A percentile compares a stretch with the other conserved stretches of the same genome.
These are phyloP conservation scores for Pseudorhombus dupliciocellatus DNA, from an alignment of 2,113 vertebrate species.

Conservation along the genomic window DNA sequence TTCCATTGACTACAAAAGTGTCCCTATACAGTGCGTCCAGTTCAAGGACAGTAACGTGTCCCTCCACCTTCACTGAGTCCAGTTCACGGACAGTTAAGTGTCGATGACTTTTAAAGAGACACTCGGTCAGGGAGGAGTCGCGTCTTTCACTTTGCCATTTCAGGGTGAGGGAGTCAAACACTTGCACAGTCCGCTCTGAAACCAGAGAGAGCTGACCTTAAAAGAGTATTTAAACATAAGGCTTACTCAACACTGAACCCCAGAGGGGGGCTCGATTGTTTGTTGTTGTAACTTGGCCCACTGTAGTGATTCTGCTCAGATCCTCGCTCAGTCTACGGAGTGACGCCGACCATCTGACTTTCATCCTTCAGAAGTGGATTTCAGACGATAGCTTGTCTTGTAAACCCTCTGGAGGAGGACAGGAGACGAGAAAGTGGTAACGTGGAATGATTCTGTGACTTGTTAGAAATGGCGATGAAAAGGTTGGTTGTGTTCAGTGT, in stretches of 20 bases:
- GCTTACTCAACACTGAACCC: conserved; percentile 59
- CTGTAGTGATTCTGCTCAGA: conserved; percentile 36
- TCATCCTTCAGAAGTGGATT: neutral
- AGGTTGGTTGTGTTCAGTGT: neutral
- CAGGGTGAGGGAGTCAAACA: conserved; percentile 59
- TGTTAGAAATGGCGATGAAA: neutral
- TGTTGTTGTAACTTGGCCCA: conserved; percentile 59
- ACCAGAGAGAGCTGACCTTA: conserved; percentile 78
- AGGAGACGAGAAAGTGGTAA: neutral
- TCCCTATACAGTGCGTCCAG: neutral
- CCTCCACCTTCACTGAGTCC: neutral
- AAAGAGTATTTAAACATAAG: conserved; percentile 67
- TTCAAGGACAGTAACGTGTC: neutral
- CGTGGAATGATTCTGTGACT: neutral
- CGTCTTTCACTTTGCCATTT: conserved; percentile 61
- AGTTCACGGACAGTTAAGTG: neutral
- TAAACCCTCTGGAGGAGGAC: neutral
- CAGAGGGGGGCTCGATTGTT: conserved; percentile 57
- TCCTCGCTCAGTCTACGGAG: neutral
- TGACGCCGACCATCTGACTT: conserved; percentile 13
- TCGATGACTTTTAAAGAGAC: conserved; percentile 32
- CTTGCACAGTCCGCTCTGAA: conserved; percentile 57
- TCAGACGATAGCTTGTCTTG: neutral
- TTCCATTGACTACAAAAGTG: no score
- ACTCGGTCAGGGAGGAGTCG: conserved; percentile 21